These are phyloP conservation scores for Plutella xylostella DNA, from an alignment of 2,888 invertebrate genomes.

Conservation along the genomic window DNA sequence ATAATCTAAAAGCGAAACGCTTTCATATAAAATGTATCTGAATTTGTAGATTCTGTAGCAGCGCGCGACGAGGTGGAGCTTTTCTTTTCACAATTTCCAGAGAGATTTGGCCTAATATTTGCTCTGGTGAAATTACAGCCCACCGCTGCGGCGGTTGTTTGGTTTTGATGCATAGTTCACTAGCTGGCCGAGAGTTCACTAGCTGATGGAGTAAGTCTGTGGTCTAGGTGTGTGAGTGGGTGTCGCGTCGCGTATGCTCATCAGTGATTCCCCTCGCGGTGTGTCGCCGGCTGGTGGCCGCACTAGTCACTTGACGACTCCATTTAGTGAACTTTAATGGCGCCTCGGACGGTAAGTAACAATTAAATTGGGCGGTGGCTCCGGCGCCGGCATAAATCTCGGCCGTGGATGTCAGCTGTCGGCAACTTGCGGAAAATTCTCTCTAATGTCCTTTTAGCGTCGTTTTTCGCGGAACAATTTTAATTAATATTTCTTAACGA, in stretches of 20 bases:
- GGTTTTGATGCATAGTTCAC: slow-evolving; percentile 62
- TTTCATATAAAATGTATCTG: slow-evolving; percentile 24
- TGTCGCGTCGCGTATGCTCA: too few relatives aligned
- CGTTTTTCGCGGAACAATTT: slow-evolving; percentile 58
- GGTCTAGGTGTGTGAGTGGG: too few relatives aligned
- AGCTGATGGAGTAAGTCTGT: neutral
- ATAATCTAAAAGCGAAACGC: neutral
- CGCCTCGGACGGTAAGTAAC: slow-evolving; percentile 34
- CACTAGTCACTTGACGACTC: neutral
- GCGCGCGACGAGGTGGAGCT: neutral
- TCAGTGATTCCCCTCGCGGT: too few relatives aligned
- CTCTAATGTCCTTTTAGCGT: slow-evolving; percentile 60
- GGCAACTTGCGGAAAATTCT: slow-evolving; percentile 57
- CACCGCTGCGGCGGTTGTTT: slow-evolving; percentile 50
- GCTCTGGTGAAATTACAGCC: slow-evolving; percentile 55
- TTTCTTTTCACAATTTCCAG: slow-evolving; percentile 44
- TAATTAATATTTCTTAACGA: slow-evolving; percentile 61
- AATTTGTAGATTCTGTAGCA: slow-evolving; percentile 13
- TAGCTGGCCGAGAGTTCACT: too few relatives aligned
- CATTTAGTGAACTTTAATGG: neutral
- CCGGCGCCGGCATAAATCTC: slow-evolving; percentile 51
- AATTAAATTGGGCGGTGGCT: slow-evolving; percentile 49
- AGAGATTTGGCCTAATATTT: slow-evolving; percentile 61
- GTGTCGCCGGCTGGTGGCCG: neutral
- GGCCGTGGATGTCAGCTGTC: slow-evolving; percentile 66